Evolutionary conservation across 1,140 invertebrate genomes (phyloP), one percentile per base, ranked within the genome.

Genomic region (Drosophila subpulchrella): DNA sequence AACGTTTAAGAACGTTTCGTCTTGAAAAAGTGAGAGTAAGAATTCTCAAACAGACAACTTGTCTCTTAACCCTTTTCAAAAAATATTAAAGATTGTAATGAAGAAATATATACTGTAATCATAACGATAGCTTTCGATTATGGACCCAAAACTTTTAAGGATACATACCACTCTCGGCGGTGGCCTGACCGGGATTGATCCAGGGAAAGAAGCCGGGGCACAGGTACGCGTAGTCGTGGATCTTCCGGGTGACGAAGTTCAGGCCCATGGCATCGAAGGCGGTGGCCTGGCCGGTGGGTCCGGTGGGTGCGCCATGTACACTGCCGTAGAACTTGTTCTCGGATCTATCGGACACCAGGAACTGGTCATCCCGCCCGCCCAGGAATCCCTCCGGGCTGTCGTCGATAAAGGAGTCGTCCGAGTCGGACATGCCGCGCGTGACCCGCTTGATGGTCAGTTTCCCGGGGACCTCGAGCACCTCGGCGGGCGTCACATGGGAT

Each of bases 161-260:
- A 42, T 20, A 83, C 84, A 27, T 90, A 94, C 94, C 94, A 57
- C 95, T 96, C 68, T 95, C 95, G 83, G 97, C 95, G 5, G 97
- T 98, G 15, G 97, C 96, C 3, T 97, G 97, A 30, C 97, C 97
- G 55, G 95, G 95, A 89, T 97, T 96, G 1, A 97, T 95, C 97
- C 97, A 97, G 1, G 97, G 97, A 88, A 98, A 96, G 71, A 97
- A 95, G 7, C 96, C 96, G 11, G 97, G 97, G 91, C 96, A 97
- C 51, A 97, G 92, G 89, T 97, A 97, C 34, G 96, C 96, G 65
- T 95, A 94, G 12, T 95, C 94, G 93, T 97, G 93, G 3, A 95
- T 92, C 62, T 93, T 93, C 3, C 95, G 93, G 11, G 94, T 94
- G 12, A 96, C 90, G 24, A 94, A 93, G 58, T 94, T 94, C 41